Evolutionary conservation across 2,888 invertebrate genomes (phyloP).

Genomic region (Mycalesis mineus): DNA sequence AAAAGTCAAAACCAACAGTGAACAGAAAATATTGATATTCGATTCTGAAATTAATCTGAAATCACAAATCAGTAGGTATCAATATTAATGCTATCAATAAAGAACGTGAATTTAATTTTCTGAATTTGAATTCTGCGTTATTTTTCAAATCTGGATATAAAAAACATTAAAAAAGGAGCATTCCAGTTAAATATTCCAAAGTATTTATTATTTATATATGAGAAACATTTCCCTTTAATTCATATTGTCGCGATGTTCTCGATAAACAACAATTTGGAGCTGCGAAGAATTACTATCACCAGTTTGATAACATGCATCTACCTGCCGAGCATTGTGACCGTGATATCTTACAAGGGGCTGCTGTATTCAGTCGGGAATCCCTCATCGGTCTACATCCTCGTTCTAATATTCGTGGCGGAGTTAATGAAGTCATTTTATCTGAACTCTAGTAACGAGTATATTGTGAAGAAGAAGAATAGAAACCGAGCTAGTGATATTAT

Average conservation of each 20-base stretch:
- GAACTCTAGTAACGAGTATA: constrained; percentile 50
- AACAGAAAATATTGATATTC: too few relatives aligned
- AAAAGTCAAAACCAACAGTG: too few relatives aligned
- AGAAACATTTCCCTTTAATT: background rate
- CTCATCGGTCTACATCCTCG: constrained; percentile 64
- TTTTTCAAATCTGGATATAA: too few relatives aligned
- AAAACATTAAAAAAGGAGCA: too few relatives aligned
- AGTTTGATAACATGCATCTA: constrained; percentile 81
- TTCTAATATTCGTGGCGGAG: constrained; percentile 71
- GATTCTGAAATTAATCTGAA: too few relatives aligned
- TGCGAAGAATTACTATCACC: constrained; percentile 65
- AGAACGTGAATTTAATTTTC: too few relatives aligned
- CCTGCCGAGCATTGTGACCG: constrained; percentile 76
- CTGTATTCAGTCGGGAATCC: constrained; percentile 80
- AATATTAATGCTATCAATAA: too few relatives aligned
- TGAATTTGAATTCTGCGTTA: too few relatives aligned
- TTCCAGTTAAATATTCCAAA: too few relatives aligned
- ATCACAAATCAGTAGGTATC: too few relatives aligned
- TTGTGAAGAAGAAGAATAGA: constrained; percentile 60
- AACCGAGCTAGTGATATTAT: constrained; percentile 68
- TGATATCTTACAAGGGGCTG: constrained; percentile 76
- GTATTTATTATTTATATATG: too few relatives aligned
- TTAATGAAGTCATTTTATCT: constrained; percentile 74
- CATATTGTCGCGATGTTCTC: constrained; percentile 51
- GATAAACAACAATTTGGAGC: constrained; percentile 58